A percentile compares a stretch with the other conserved stretches of the same genome.
Evolutionary conservation across 1,140 invertebrate species (phyloP).

Genomic region (Lordiphosa stackelbergi): DNA sequence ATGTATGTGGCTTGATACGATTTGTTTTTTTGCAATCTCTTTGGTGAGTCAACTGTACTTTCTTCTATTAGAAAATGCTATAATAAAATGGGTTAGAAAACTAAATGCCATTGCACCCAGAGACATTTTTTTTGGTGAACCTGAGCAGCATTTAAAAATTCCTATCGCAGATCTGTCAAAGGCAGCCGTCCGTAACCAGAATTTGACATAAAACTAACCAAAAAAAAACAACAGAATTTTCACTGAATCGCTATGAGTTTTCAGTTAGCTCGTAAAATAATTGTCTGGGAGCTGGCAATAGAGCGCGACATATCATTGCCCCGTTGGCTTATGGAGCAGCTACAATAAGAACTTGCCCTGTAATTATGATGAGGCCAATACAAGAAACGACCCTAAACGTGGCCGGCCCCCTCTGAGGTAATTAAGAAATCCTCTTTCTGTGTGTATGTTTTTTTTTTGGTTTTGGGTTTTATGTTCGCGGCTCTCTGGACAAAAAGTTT

Average conservation of each 20-base stretch:
- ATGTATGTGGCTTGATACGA: constrained; percentile 12
- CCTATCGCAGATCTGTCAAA: constrained; percentile 60
- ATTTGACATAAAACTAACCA: constrained; percentile 41
- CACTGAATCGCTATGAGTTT: constrained; percentile 47
- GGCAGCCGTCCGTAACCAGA: constrained; percentile 66
- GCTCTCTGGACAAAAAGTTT: constrained; percentile 53
- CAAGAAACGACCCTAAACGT: constrained; percentile 67
- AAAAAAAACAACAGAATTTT: constrained; percentile 9
- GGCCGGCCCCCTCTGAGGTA: constrained; percentile 46
- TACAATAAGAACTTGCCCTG: constrained; percentile 48
- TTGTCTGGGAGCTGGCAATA: constrained; percentile 58
- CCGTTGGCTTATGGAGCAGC: constrained; percentile 41
- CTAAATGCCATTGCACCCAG: constrained; percentile 26
- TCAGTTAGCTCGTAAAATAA: constrained; percentile 72
- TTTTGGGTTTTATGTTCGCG: constrained; percentile 57
- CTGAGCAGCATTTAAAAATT: constrained; percentile 45
- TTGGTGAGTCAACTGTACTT: constrained; percentile 37
- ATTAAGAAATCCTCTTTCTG: constrained; percentile 72
- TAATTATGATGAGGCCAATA: constrained; percentile 76
- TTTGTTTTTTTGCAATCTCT: constrained; percentile 16
- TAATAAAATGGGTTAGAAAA: constrained; percentile 31
- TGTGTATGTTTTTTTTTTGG: constrained; percentile 13
- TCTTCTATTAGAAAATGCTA: constrained; percentile 33
- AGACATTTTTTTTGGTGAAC: constrained; percentile 35
- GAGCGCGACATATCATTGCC: constrained; percentile 71